Percentiles rank a stretch among this genome's conserved stretches.
phyloP scores from a whole-genome alignment of 2,113 vertebrate species.

The Rhodinocichla rosea region DNA sequence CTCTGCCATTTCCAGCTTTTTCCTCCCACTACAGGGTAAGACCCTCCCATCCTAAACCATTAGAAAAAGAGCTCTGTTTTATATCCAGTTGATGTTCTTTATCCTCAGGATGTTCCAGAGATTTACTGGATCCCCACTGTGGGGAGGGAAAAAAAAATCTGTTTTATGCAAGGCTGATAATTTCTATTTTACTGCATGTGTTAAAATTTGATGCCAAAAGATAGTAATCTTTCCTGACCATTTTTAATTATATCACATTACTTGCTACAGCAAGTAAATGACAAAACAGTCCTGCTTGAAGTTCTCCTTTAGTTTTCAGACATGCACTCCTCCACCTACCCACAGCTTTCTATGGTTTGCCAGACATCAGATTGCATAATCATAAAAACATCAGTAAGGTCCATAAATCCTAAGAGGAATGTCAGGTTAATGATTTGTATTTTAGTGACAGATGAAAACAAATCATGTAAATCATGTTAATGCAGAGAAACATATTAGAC shows the following conservation, averaged over 20 bases:
- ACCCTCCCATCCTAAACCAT: background rate
- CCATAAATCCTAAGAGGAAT: background rate
- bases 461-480: background rate
- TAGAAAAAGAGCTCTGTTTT: constrained; percentile 47
- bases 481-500: background rate
- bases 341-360: background rate
- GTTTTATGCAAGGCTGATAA: constrained; percentile 5
- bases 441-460: background rate
- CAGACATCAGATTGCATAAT: background rate
- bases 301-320: constrained; percentile 13
- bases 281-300: background rate
- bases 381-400: background rate
- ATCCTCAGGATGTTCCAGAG: background rate
- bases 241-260: constrained; percentile 57
- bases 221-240: constrained; percentile 56
- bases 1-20: background rate
- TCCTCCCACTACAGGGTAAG: background rate
- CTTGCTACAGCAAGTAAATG: constrained; percentile 5
- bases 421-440: background rate
- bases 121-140: constrained; percentile 22
- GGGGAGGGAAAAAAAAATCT: background rate
- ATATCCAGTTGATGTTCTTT: constrained; percentile 4
- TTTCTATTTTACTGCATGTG: constrained; percentile 53
- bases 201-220: constrained; percentile 66
- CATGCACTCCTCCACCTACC: background rate